Conservation (phyloP, 2,888 invertebrate genomes). For the Rapana venosa region DNA sequence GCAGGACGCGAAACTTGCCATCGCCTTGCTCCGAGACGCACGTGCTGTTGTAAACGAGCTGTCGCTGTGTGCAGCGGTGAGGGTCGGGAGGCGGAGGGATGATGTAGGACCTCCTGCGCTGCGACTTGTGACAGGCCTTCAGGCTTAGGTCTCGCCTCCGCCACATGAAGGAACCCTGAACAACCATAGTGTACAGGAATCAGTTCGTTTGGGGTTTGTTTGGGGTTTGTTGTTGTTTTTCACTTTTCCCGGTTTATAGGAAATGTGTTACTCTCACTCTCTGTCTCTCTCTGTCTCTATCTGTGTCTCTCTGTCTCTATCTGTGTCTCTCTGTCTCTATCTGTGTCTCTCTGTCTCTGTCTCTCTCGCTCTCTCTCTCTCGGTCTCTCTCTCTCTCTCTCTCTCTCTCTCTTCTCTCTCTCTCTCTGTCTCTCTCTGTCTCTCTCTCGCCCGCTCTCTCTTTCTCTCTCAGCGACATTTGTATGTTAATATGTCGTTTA, state of each 20-base stretch:
- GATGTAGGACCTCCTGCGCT: conserved; percentile 52
- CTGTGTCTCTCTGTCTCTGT: not conserved
- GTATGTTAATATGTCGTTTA: no score
- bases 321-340: conserved; percentile 49
- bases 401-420: not conserved
- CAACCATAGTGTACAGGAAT: no score
- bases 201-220: no score
- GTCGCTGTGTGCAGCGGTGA: conserved; percentile 60
- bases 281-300: no score
- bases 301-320: no score
- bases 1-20: conserved; percentile 63
- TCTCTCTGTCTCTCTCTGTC: conserved; percentile 1
- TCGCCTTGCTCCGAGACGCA: conserved; percentile 60
- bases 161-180: conserved; percentile 62
- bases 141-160: conserved; percentile 60
- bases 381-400: not conserved
- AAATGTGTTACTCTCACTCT: no score
- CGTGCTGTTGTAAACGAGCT: conserved; percentile 64
- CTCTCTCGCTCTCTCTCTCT: not conserved
- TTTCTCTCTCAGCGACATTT: no score
- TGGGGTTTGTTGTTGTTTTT: no score
- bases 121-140: conserved; percentile 59
- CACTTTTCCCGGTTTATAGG: no score
- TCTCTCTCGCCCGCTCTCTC: not conserved
- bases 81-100: conserved; percentile 49